Evolutionary conservation across 2,888 invertebrate genomes (phyloP), one percentile per base, ranked within the genome.

Genomic region (Villa cingulata): DNA sequence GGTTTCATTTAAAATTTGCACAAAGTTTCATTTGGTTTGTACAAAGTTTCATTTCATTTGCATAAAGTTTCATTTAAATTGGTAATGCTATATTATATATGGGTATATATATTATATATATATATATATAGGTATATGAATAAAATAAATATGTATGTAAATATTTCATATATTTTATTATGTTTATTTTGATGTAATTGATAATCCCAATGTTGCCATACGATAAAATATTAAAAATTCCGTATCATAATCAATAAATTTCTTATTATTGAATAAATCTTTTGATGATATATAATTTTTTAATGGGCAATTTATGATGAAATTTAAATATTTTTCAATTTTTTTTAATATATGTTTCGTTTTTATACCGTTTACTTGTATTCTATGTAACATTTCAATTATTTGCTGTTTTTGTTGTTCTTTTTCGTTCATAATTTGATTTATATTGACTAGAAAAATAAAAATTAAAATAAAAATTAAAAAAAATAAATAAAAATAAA

Each of bases 211-310:
- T 6, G 58, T 59, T 34, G 62, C 61, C 55, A 67, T 66, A 45
- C 67, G 65, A 61, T 74, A 73, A 66, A 71, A 72, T 55, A 66
- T 62, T 49, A 56, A 57, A 45, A 62, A 66, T 51, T 68, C 67
- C 4, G 60, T 51, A 49, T 68, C 68, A 54, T 64, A 68, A 49
- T 63, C 65, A 23, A 56, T 46, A 54, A 58, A 67, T 15, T 57
- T 61, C 54, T 59, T 60, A 53, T 66, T 64, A 40, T 66, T 64
- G 18, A 57, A 59, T 9, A 48, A 44, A 46, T 54, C 63, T 4
- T 57, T 54, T 16, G 59, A 51, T 19, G 68, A 68, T 48, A 68
- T 63, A 50, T 58, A 67, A 14, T 59, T 56, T 1, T 59, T 57
- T 43, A 68, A 18, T 4, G 68, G 63, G 61, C 68, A 68, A 19